These are phyloP conservation scores for Palloptera scutellata DNA, from an alignment of 2,888 invertebrate species.

Conservation along the genomic window DNA sequence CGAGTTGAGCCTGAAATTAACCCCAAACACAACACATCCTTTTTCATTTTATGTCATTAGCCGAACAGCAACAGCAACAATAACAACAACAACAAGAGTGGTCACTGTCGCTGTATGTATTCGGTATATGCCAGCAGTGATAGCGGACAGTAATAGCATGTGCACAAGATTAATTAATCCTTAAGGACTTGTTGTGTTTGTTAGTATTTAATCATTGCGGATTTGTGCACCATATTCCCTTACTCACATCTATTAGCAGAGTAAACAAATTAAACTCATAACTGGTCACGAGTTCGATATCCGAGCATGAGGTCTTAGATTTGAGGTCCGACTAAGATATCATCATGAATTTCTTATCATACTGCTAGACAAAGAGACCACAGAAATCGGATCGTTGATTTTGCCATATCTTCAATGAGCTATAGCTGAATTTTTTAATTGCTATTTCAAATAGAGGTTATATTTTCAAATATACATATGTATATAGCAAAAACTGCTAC, in stretches of 20 bases:
- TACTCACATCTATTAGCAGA: not conserved
- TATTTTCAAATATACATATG: no score
- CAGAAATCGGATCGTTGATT: no score
- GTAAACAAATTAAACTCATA: not conserved
- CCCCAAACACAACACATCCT: constrained; percentile 44
- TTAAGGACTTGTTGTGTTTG: constrained; percentile 54
- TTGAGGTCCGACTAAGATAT: no score
- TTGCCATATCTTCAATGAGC: no score
- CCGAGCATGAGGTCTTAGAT: no score
- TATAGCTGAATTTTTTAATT: no score
- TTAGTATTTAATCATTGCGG: constrained; percentile 42
- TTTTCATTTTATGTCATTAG: constrained; percentile 59
- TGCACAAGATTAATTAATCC: constrained; percentile 63
- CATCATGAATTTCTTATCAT: no score
- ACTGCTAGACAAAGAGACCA: no score
- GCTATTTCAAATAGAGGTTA: no score
- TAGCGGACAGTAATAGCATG: constrained; percentile 47
- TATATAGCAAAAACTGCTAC: no score
- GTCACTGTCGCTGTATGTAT: constrained; percentile 8
- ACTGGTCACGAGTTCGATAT: not conserved
- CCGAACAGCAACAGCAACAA: constrained; percentile 41
- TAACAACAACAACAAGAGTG: constrained; percentile 15
- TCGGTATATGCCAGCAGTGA: not conserved
- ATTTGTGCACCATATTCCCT: constrained; percentile 52
- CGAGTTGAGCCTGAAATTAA: constrained; percentile 46